A percentile compares a stretch with the other conserved stretches of the same genome.
Evolutionary conservation across 2,797 vertebrate species (phyloP).

Genomic region (Acrossocheilus fasciatus): DNA sequence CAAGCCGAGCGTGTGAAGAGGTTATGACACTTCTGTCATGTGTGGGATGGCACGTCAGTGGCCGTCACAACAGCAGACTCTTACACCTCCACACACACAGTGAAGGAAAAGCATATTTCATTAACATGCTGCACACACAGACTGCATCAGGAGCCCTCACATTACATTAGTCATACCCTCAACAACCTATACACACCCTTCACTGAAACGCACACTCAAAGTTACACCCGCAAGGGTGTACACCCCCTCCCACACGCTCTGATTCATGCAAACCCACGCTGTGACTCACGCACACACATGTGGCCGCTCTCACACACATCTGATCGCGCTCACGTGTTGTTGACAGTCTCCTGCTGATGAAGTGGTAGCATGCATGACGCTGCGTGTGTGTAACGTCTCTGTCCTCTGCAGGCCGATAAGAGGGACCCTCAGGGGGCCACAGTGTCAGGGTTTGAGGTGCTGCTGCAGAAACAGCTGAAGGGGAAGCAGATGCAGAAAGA

Average conservation of each 20-base stretch:
- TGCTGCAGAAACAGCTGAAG: constrained; percentile 96
- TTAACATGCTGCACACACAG: constrained; percentile 10
- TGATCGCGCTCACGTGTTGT: not conserved
- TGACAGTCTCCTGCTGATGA: constrained; percentile 25
- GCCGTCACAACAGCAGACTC: constrained; percentile 2
- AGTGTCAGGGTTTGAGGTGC: constrained; percentile 91
- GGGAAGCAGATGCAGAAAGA: constrained; percentile 99
- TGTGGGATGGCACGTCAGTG: constrained; percentile 33
- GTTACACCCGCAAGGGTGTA: constrained; percentile 40
- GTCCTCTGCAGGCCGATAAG: constrained; percentile 85
- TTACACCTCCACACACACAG: constrained; percentile 18
- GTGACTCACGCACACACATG: constrained; percentile 41
- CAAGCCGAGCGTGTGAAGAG: constrained; percentile 47
- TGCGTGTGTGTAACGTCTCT: constrained; percentile 39
- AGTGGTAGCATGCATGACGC: constrained; percentile 16
- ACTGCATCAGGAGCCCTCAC: constrained; percentile 36
- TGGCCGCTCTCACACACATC: constrained; percentile 36
- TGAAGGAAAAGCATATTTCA: not conserved
- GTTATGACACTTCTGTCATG: constrained; percentile 50
- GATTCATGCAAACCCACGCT: constrained; percentile 45
- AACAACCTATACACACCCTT: constrained; percentile 52
- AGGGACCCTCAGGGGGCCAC: constrained; percentile 93
- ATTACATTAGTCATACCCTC: constrained; percentile 58
- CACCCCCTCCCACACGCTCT: constrained; percentile 48
- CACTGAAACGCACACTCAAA: constrained; percentile 58